phyloP scores from a whole-genome alignment of 2,888 invertebrate species.

The Chelonus formosanus region DNA sequence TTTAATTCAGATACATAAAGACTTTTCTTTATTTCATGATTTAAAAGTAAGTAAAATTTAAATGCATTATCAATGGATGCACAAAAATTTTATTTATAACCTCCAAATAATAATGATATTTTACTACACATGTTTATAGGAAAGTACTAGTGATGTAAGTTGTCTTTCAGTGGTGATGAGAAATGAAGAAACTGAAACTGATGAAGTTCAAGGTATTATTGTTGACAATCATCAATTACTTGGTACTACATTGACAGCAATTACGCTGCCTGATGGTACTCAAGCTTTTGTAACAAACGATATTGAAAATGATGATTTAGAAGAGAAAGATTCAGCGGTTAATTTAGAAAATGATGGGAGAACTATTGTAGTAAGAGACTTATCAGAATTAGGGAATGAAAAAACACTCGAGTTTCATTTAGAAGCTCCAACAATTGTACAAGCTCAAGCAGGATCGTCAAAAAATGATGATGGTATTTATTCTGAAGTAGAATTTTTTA shows the following conservation, averaged over 20 bases:
- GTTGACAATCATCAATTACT: conserved; percentile 53
- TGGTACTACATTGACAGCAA: conserved; percentile 56
- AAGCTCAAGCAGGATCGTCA: conserved; percentile 43
- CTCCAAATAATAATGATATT: not conserved
- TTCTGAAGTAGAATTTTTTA: conserved; percentile 53
- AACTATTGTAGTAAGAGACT: conserved; percentile 55
- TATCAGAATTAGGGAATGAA: conserved; percentile 53
- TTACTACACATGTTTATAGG: conserved; percentile 40
- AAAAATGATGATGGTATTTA: conserved; percentile 50
- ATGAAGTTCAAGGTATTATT: conserved; percentile 50
- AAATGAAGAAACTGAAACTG: conserved; percentile 45
- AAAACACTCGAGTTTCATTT: conserved; percentile 54
- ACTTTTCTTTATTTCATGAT: conserved; percentile 49
- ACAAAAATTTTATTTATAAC: not conserved
- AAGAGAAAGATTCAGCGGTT: conserved; percentile 44
- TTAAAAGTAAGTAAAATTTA: conserved; percentile 45
- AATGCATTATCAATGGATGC: not conserved
- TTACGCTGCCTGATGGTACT: conserved; percentile 61
- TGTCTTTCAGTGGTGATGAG: conserved; percentile 56
- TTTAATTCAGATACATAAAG: conserved; percentile 45
- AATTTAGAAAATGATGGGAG: conserved; percentile 52
- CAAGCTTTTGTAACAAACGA: conserved; percentile 58
- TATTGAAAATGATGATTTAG: conserved; percentile 18
- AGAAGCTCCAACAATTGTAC: conserved; percentile 48
- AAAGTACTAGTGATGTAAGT: conserved; percentile 50